phyloP scores from a whole-genome alignment of 2,888 invertebrate genomes.

The Andrena bicolor region DNA sequence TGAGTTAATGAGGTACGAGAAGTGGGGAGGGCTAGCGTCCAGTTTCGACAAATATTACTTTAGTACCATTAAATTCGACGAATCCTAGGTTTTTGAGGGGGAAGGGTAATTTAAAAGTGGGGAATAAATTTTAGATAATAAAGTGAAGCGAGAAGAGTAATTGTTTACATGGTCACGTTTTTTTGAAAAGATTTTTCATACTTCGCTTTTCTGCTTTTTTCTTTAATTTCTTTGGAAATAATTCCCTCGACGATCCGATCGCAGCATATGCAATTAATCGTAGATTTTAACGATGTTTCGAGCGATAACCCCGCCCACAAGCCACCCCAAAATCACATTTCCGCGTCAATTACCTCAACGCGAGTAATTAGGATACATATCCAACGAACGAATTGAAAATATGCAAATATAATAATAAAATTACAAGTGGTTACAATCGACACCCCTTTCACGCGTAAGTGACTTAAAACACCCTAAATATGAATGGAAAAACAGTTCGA shows the following conservation, averaged over 20 bases:
- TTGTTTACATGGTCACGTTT: neutral
- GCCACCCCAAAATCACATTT: constrained; percentile 50
- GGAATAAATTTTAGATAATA: neutral
- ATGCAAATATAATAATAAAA: constrained; percentile 55
- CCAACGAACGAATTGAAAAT: constrained; percentile 38
- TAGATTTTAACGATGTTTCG: constrained; percentile 53
- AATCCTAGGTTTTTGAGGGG: too few relatives aligned
- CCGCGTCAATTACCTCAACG: constrained; percentile 51
- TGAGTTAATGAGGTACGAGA: constrained; percentile 69
- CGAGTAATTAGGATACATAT: constrained; percentile 54
- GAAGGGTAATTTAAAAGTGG: neutral
- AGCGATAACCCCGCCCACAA: constrained; percentile 10
- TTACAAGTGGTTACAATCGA: constrained; percentile 35
- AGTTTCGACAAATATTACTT: constrained; percentile 47
- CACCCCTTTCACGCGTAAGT: constrained; percentile 27
- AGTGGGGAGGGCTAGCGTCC: constrained; percentile 21
- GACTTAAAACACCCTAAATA: constrained; percentile 26
- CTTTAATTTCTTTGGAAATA: constrained; percentile 16
- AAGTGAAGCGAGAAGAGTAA: neutral
- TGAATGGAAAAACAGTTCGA: constrained; percentile 1
- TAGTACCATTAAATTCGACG: neutral
- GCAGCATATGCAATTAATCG: constrained; percentile 44
- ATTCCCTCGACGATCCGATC: constrained; percentile 7
- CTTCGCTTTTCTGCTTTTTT: neutral
- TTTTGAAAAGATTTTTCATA: neutral